Evolutionary conservation across 2,797 vertebrate genomes (phyloP).

Genomic region (Dermochelys coriacea): DNA sequence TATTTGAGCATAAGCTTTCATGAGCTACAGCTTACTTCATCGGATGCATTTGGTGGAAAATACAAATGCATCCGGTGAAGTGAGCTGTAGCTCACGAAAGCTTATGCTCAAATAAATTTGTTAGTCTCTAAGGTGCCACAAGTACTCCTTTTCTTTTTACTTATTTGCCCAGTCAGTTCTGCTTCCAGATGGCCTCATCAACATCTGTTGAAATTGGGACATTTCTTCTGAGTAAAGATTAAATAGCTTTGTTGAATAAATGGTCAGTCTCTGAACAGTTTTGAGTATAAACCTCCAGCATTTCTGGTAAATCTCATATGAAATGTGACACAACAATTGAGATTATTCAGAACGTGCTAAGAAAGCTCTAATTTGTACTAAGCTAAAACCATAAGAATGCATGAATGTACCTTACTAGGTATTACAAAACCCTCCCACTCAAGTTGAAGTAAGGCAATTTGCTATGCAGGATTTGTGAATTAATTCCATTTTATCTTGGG

Average conservation of each 20-base stretch:
- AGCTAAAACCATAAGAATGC: fast-evolving
- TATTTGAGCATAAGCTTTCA: no score
- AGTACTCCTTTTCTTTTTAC: no score
- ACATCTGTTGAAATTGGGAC: conserved; percentile 31
- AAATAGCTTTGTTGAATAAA: conserved; percentile 5
- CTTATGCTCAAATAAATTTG: no score
- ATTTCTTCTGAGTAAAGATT: conserved; percentile 20
- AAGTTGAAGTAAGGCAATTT: background rate
- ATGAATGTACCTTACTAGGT: background rate
- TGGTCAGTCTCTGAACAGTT: conserved; percentile 3
- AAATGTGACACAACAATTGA: conserved; percentile 12
- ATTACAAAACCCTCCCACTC: background rate
- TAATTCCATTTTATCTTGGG: background rate
- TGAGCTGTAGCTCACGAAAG: no score
- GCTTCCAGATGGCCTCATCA: conserved; percentile 60
- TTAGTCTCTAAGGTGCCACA: no score
- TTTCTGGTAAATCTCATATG: conserved; percentile 5
- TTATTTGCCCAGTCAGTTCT: conserved; percentile 63
- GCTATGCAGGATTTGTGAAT: background rate
- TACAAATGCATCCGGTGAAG: no score
- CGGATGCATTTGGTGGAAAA: no score
- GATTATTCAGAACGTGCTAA: background rate
- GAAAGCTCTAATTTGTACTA: background rate
- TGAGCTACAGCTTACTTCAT: no score
- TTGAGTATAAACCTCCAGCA: background rate